Percentiles rank a stretch among this genome's conserved stretches.
phyloP scores from a whole-genome alignment of 2,888 invertebrate species.

The Ormyrus labotus region DNA sequence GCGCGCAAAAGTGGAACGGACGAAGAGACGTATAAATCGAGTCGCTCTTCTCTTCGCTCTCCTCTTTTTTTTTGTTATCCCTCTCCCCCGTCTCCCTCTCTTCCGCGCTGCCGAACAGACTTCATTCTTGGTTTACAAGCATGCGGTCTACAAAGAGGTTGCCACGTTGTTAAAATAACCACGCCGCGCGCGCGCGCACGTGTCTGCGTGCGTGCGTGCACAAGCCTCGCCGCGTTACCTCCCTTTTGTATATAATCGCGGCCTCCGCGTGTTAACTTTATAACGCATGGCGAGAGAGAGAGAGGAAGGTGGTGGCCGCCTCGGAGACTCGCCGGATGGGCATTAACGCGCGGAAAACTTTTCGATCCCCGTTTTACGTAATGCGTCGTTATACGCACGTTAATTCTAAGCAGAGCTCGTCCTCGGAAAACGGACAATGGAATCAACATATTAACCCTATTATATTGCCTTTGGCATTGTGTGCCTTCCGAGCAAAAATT shows the following conservation, averaged over 20 bases:
- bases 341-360: too few species aligned
- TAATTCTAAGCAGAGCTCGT: too few species aligned
- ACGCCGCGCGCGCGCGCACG: slow-evolving; percentile 59
- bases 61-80: slow-evolving; percentile 11
- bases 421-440: too few species aligned
- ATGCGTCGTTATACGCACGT: neutral
- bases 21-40: slow-evolving; percentile 15
- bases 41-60: slow-evolving; percentile 40
- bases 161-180: slow-evolving; percentile 76
- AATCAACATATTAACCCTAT: too few species aligned
- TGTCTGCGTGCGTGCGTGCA: neutral
- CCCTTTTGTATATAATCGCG: slow-evolving; percentile 48
- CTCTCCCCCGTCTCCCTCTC: slow-evolving; percentile 30
- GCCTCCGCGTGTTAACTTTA: slow-evolving; percentile 23
- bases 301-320: neutral
- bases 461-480: too few species aligned
- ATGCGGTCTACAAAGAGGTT: slow-evolving; percentile 76
- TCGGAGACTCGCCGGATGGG: slow-evolving; percentile 4
- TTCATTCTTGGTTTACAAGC: slow-evolving; percentile 75
- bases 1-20: slow-evolving; percentile 24
- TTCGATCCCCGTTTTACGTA: too few species aligned
- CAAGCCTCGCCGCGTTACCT: slow-evolving; percentile 62
- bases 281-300: neutral
- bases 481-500: too few species aligned
- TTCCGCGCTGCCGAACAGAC: slow-evolving; percentile 69